Evolutionary conservation across 2,113 vertebrate genomes (phyloP).

Genomic region (Epinephelus moara): DNA sequence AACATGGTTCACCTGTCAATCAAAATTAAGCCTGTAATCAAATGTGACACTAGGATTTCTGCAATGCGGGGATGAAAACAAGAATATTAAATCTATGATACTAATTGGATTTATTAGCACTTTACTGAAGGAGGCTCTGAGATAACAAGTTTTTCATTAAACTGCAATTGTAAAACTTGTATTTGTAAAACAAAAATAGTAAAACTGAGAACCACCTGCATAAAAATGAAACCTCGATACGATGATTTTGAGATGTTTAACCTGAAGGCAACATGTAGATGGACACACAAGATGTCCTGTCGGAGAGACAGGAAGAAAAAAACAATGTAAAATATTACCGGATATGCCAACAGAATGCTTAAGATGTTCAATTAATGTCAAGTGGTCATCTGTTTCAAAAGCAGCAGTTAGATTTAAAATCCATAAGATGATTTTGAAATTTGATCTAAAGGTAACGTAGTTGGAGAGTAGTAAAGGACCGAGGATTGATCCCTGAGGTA

Average conservation of each 20-base stretch:
- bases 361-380: not conserved
- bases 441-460: not conserved
- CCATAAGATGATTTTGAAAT: not conserved
- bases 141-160: not conserved
- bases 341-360: not conserved
- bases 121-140: not conserved
- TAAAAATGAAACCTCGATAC: not conserved
- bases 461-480: not conserved
- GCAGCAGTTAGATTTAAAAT: not conserved
- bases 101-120: not conserved
- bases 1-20: too few relatives aligned
- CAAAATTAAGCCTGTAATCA: too few relatives aligned
- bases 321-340: too few relatives aligned
- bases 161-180: too few relatives aligned
- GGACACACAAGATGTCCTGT: not conserved
- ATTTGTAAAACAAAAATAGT: too few relatives aligned
- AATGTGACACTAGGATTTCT: too few relatives aligned
- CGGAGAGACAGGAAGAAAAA: not conserved
- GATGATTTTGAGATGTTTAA: not conserved
- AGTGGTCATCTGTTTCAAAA: not conserved
- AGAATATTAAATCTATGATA: not conserved
- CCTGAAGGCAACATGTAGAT: not conserved
- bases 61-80: too few relatives aligned
- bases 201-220: too few relatives aligned
- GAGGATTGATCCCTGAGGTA: conserved; percentile 8